A percentile compares a stretch with the other conserved stretches of the same genome.
phyloP scores from a whole-genome alignment of 2,113 vertebrate genomes.

The Lepus americanus region DNA sequence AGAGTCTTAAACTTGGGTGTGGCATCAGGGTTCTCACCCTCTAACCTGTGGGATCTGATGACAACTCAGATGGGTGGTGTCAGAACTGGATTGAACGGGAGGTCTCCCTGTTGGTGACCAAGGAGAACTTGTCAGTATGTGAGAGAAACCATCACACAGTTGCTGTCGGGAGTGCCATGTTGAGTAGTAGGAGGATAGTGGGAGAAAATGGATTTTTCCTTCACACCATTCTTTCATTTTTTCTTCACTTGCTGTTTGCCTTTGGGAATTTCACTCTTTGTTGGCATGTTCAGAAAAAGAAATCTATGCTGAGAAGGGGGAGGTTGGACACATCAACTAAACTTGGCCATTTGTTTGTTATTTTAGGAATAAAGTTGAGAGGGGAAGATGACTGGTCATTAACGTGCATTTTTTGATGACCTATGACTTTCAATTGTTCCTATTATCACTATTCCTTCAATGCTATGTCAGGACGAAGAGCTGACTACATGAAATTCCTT shows the following conservation, averaged over 20 bases:
- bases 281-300: neutral
- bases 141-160: neutral
- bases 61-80: neutral
- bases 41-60: neutral
- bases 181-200: neutral
- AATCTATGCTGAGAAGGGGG: neutral
- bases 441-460: neutral
- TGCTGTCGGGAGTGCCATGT: neutral
- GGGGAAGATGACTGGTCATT: neutral
- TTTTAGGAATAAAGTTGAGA: conserved; percentile 40
- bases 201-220: neutral
- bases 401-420: neutral
- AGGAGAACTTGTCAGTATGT: neutral
- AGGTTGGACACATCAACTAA: neutral
- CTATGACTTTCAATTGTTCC: neutral
- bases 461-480: neutral
- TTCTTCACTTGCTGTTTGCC: neutral
- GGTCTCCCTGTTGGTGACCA: neutral
- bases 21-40: neutral
- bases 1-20: neutral
- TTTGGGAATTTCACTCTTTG: neutral
- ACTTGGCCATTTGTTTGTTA: neutral
- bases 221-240: neutral
- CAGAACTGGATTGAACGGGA: neutral
- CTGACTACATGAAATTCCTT: neutral